Evolutionary conservation across 2,888 invertebrate species (phyloP), one percentile per base, ranked within the genome.

Genomic region (Ferrisia virgata): DNA sequence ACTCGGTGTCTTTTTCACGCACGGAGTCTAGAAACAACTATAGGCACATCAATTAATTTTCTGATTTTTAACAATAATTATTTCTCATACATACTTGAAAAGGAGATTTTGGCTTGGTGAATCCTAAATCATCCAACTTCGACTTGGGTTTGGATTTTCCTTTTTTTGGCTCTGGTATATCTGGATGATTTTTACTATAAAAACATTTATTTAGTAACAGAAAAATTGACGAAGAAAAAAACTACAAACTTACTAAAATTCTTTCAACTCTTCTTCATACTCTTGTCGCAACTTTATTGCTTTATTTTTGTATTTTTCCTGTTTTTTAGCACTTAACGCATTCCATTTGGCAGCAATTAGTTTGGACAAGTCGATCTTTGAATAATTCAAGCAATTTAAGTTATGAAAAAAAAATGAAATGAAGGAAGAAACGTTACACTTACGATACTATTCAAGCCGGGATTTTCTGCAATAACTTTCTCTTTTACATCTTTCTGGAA

Each of bases 41-140:
- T n/a, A 36, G 2, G 11, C 11, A 76, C 13, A 5, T 22, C 6
- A 11, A 5, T 76, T 76, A 36, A 11, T 1, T 33, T 9, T 36
- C 33, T n/a, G 0, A 18, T 2, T 2, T n/a, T 18, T 72, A n/a
- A 15, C 15, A 72, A n/a, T 6, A 25, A 72, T 33, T 72, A 72
- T n/a, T 33, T 8, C 8, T 33, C 6, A 6, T 22, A 76, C 47
- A 4, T 31, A 83, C 83, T 72, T 83, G 83, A 8, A 83, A 83
- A 31, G 83, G 69, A 25, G 83, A 76, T 83, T 83, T 83, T 9
- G 83, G 83, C 47, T 83, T 83, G 9, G 28, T 33, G 39, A 83
- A 83, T 31, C 83, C 83, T 40, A 83, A 76, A 33, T 47, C 53
- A 13, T 81, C 81, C 15, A 33, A n/a, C 18, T 76, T 83, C 8